Evolutionary conservation across 2,888 invertebrate species (phyloP).

Genomic region (Philopedon plagiatum): DNA sequence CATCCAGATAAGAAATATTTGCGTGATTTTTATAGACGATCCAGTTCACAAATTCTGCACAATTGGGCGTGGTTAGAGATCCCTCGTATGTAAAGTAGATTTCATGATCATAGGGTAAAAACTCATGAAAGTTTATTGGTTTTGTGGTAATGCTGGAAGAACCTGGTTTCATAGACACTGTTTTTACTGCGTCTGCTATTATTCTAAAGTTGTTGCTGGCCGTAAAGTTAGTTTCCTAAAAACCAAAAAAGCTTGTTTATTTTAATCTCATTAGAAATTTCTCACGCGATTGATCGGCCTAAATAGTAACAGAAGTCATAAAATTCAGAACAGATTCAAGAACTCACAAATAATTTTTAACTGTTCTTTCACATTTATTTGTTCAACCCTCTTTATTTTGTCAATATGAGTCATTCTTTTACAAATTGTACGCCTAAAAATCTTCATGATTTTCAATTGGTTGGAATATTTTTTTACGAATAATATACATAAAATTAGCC

Average conservation of each 20-base stretch:
- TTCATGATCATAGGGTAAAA: constrained; percentile 53
- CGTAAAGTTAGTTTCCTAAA: constrained; percentile 41
- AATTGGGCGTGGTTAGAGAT: constrained; percentile 81
- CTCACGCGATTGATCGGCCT: too few species aligned
- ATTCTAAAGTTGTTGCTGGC: constrained; percentile 39
- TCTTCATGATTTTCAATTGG: too few species aligned
- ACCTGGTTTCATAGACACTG: constrained; percentile 21
- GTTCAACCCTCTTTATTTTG: too few species aligned
- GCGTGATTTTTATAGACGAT: constrained; percentile 72
- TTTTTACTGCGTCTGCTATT: constrained; percentile 35
- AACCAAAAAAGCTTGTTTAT: not conserved
- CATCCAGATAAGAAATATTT: constrained; percentile 65
- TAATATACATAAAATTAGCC: too few species aligned
- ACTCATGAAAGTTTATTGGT: constrained; percentile 20
- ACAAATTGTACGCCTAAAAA: too few species aligned
- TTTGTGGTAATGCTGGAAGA: not conserved
- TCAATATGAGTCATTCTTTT: too few species aligned
- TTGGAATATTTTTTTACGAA: too few species aligned
- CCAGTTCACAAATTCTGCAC: constrained; percentile 80
- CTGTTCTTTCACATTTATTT: too few species aligned
- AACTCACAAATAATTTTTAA: too few species aligned
- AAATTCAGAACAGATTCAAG: too few species aligned
- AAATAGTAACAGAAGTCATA: too few species aligned
- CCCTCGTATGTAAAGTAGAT: constrained; percentile 78
- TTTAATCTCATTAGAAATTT: too few species aligned